Conservation (phyloP, 2,797 vertebrate genomes). For the Tadarida brasiliensis region DNA sequence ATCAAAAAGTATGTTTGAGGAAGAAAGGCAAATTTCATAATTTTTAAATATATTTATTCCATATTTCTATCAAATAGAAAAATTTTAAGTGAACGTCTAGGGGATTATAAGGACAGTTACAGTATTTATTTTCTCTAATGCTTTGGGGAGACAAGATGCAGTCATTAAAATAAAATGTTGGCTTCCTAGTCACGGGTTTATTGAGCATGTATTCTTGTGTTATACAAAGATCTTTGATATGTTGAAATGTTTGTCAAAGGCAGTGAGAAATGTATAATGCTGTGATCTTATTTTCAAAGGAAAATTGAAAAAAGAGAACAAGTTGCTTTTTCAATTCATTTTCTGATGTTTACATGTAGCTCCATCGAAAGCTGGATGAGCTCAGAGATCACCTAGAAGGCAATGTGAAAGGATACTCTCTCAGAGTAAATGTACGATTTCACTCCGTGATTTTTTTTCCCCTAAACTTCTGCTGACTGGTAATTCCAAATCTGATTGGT, state of each 20-base stretch:
- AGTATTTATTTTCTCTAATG: conserved; percentile 28
- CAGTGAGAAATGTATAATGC: conserved; percentile 87
- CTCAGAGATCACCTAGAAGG: conserved; percentile 90
- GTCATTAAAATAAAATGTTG: conserved; percentile 69
- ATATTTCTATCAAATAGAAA: conserved; percentile 49
- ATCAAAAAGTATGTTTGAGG: conserved; percentile 52
- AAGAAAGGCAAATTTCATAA: conserved; percentile 63
- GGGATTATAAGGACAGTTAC: conserved; percentile 47
- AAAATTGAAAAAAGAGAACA: conserved; percentile 84
- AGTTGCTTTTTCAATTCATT: conserved; percentile 89
- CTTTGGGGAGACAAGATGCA: conserved; percentile 51
- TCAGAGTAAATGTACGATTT: conserved; percentile 89
- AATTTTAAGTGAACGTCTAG: conserved; percentile 61
- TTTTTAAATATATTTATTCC: conserved; percentile 69
- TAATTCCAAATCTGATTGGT: conserved; percentile 86
- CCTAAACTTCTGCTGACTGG: conserved; percentile 85
- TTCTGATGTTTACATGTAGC: conserved; percentile 90
- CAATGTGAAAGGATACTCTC: conserved; percentile 89
- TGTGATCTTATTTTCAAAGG: conserved; percentile 83
- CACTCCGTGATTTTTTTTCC: conserved; percentile 85
- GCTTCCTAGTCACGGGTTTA: conserved; percentile 68
- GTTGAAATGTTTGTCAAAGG: conserved; percentile 85
- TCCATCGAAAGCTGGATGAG: conserved; percentile 90
- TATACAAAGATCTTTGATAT: conserved; percentile 77
- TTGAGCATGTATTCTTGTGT: conserved; percentile 73